phyloP scores from a whole-genome alignment of 2,113 vertebrate species.

The Cichladusa arquata region DNA sequence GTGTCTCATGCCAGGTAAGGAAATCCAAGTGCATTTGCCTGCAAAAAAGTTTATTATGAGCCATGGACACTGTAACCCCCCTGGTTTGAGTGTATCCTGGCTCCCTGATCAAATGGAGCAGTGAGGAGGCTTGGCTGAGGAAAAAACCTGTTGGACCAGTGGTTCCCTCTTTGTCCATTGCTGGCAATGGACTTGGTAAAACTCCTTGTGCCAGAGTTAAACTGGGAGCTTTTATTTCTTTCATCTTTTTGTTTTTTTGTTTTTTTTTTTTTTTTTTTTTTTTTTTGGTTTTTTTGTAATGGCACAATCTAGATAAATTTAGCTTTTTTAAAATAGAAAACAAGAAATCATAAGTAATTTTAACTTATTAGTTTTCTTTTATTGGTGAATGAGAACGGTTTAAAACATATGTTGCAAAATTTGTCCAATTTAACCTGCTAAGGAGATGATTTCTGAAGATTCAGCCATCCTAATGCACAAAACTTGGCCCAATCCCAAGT shows the following conservation, averaged over 20 bases:
- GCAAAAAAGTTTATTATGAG: background rate
- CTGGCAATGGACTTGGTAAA: slow-evolving; percentile 76
- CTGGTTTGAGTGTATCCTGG: background rate
- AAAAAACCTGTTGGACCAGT: background rate
- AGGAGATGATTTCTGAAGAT: background rate
- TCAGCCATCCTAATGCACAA: background rate
- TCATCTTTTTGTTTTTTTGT: background rate
- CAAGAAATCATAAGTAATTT: slow-evolving; percentile 53
- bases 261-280: background rate
- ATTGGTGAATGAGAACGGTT: slow-evolving; percentile 59
- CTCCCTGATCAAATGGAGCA: background rate
- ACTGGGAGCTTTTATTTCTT: slow-evolving; percentile 56
- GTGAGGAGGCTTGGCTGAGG: slow-evolving; percentile 43
- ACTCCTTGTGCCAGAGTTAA: slow-evolving; percentile 67
- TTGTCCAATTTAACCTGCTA: slow-evolving; percentile 20
- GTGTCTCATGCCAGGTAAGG: background rate
- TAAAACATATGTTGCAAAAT: slow-evolving; percentile 41
- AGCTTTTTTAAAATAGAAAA: slow-evolving; percentile 13
- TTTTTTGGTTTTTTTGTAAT: background rate
- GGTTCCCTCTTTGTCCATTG: slow-evolving; percentile 71
- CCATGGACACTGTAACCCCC: background rate
- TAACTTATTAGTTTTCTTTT: slow-evolving; percentile 71
- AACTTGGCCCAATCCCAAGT: slow-evolving; percentile 19
- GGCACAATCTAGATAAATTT: slow-evolving; percentile 62
- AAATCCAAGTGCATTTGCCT: background rate